These are phyloP conservation scores for Hydriomena furcata DNA, from an alignment of 2,888 invertebrate species.

Conservation along the genomic window DNA sequence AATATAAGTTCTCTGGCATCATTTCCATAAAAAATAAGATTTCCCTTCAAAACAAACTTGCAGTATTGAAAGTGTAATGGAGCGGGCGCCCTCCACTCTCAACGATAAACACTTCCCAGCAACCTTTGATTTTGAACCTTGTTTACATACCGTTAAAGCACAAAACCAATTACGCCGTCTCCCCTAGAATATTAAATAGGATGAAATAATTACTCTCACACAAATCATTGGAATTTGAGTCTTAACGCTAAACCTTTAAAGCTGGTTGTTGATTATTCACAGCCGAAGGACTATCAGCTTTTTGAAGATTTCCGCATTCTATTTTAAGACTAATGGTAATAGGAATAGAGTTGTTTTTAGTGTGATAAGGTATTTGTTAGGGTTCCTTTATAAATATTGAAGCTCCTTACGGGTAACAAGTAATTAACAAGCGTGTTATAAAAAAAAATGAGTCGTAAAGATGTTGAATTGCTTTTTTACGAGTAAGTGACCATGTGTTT, in stretches of 20 bases:
- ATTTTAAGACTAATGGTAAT: neutral
- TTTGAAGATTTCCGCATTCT: neutral
- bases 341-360: neutral
- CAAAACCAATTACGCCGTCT: conserved; percentile 1
- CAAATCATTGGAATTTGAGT: conserved; percentile 14
- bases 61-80: conserved; percentile 22
- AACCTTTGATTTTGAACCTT: conserved; percentile 12
- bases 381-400: conserved; percentile 23
- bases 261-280: conserved; percentile 2
- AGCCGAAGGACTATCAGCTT: neutral
- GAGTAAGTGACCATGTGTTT: conserved; percentile 27
- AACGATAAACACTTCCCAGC: conserved; percentile 6
- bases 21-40: no score
- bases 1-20: no score
- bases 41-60: conserved; percentile 13
- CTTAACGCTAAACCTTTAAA: conserved; percentile 2
- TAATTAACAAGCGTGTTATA: conserved; percentile 26
- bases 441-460: conserved; percentile 21
- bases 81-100: conserved; percentile 15
- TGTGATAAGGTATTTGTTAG: conserved; percentile 7
- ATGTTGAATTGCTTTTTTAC: conserved; percentile 23
- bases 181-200: conserved; percentile 23
- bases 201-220: conserved; percentile 27
- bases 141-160: conserved; percentile 4
- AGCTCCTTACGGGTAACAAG: conserved; percentile 22